phyloP scores from a whole-genome alignment of 2,113 vertebrate genomes.

The Plecotus auritus region DNA sequence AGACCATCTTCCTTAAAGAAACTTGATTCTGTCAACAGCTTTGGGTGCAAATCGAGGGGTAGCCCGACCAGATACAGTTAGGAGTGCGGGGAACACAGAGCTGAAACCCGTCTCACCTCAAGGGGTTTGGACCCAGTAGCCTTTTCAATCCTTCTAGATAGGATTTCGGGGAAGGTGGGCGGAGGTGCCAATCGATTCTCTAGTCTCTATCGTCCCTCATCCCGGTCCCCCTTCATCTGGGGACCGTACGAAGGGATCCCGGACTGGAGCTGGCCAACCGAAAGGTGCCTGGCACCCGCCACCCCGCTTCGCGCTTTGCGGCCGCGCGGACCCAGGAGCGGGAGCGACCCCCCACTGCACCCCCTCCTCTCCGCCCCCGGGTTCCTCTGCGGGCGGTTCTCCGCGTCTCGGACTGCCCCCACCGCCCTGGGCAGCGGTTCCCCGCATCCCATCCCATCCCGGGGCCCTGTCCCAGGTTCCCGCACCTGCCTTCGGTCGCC shows the following conservation, averaged over 20 bases:
- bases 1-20: neutral
- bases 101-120: slow-evolving; percentile 28
- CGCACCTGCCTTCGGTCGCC: too few species aligned
- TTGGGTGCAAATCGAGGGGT: neutral
- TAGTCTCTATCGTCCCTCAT: neutral
- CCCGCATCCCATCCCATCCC: neutral
- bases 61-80: too few species aligned
- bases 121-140: neutral
- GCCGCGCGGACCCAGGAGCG: neutral
- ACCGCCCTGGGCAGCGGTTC: neutral
- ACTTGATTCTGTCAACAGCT: neutral
- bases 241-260: neutral
- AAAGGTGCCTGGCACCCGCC: neutral
- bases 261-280: slow-evolving; percentile 35
- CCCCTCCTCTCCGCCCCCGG: neutral
- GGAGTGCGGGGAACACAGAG: neutral
- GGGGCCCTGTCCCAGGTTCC: neutral
- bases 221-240: neutral
- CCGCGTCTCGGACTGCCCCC: too few species aligned
- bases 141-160: neutral
- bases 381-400: neutral
- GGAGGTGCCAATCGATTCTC: neutral
- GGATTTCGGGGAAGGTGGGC: neutral
- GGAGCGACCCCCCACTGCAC: neutral
- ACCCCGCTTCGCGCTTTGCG: neutral